Base-by-base conservation (phyloP, 30 jellyfish, hydroid and myxozoan genomes). In the Catostylus mosaicus region DNA sequence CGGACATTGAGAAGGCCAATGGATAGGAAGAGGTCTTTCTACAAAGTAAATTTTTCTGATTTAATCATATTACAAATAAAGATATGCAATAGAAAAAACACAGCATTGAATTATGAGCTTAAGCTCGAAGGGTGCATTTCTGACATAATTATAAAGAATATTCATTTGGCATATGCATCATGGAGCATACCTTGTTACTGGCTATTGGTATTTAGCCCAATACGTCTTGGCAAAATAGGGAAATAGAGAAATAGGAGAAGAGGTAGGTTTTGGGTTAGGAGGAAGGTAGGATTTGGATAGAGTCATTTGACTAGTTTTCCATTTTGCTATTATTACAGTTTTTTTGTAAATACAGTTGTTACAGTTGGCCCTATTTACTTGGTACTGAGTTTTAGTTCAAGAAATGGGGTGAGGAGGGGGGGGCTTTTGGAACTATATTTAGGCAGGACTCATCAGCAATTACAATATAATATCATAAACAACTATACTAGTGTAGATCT, bases 11-110 rank as follows among this genome's bases (percentile, higher is more conserved):
- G 11, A 6, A 7, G 80, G 80, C 60, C 27, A 32, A n/a, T 26
- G 3, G 5, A 48, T 40, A 7, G 83, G 83, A 43, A 71, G 46
- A 3, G 83, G 83, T 71, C 83, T 71, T 24, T 71, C 83, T 71
- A 36, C 2, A 67, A 36, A 22, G 23, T 9, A 64, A 64, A 64
- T 4, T 18, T 26, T 56, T 9, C 32, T 56, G 30, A 8, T 56
- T 56, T 26, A 5, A 56, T 4, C 24, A 56, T 20, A 26, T 20
- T 5, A n/a, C 19, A 18, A 5, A 20, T 56, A 4, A 6, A 56
- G 19, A 18, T 26, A 20, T 40, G 14, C 54, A 40, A 5, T 40
- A 5, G 11, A 40, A 40, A 40, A 5, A 40, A 40, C 14, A 40
- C 14, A 5, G 54, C 14, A 5, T 40, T 40, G 11, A 40, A 40